Base-by-base conservation (phyloP, 2,113 vertebrate genomes). In the Toxostoma redivivum region DNA sequence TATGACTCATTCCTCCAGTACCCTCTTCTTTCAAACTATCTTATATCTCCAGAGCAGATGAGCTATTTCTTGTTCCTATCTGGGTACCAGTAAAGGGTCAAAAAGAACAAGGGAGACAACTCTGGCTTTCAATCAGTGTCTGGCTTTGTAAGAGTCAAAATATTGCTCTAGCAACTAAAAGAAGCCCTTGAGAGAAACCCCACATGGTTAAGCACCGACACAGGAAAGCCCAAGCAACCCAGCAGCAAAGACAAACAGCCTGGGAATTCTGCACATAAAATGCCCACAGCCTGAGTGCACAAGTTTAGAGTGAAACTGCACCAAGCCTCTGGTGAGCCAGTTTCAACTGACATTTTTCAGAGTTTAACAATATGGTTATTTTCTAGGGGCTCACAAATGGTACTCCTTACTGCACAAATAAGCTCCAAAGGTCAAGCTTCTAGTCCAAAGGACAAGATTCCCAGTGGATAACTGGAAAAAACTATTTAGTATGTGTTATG, bases 141-240 rank as follows among this genome's bases (percentile, higher is more conserved):
- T 66, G 51, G 60, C 19, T 86, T 69, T 50, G 4, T 11, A 91
- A 74, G 13, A 70, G 45, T 12, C 35, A 84, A 81, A 91, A 64
- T 5, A 38, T 24, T 67, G 19, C 56, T 67, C 65, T n/a, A 72
- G 31, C 53, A 81, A 21, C 51, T 53, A 37, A 47, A 90, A 69
- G 7, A 38, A 84, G n/a, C 27, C 28, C n/a, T 18, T 37, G 40
- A 4, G 9, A 83, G 50, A 77, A 74, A 62, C 31, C 14, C 18
- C 35, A 45, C 13, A 11, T 1, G 0, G 0, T 24, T 60, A 40
- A 48, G 51, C 38, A 44, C 1, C 5, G 5, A 62, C 53, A 54
- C 19, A 20, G 61, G 37, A 60, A 79, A 21, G 31, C 19, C 48
- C 69, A 47, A 62, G 30, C 20, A 70, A 67, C 14, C 30, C 73